Evolutionary conservation across 2,113 vertebrate species (phyloP), one percentile per base, ranked within the genome.

Genomic region (Ciconia stormi): DNA sequence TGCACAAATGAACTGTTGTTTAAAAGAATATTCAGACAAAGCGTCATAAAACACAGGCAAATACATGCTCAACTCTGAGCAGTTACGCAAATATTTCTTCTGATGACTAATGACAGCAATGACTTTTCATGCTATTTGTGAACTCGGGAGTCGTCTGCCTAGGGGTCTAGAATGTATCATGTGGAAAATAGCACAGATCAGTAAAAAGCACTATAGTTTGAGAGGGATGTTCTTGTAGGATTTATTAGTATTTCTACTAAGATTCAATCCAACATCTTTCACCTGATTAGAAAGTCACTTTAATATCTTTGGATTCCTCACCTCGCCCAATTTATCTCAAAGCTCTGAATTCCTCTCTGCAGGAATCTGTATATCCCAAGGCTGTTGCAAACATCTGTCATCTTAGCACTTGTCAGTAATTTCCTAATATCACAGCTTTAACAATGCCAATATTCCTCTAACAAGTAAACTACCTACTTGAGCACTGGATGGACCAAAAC

Each of bases 81-180:
- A 27, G 49, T 87, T 87, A 59, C 7, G 15, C 91, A 97, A 95
- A 91, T 62, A 91, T 90, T 94, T 94, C 84, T 76, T 44, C 78
- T 25, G 49, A 62, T 94, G 95, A 96, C 78, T 94, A 91, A 95
- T 2, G 87, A 73, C 87, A 91, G 8, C 87, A 18, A 2, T 21
- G 87, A 61, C 78, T 93, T 85, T 46, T 50, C 12, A 3, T 19
- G 83, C 49, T 82, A 19, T 50, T 87, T 85, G 83, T 91, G 87
- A 76, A 73, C 78, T 9, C 50, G 40, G 63, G 65, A 91, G 27
- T 61, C 86, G 69, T 65, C 65, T 71, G 82, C 88, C 82, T 15
- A 12, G 27, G 1, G 29, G 52, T 6, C 72, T 9, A 59, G 27
- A 71, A 55, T 2, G 67, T 32, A 9, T 62, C 55, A 7, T 0